Evolutionary conservation across 2,797 vertebrate species (phyloP).

Genomic region (Rhodeus uyekii): DNA sequence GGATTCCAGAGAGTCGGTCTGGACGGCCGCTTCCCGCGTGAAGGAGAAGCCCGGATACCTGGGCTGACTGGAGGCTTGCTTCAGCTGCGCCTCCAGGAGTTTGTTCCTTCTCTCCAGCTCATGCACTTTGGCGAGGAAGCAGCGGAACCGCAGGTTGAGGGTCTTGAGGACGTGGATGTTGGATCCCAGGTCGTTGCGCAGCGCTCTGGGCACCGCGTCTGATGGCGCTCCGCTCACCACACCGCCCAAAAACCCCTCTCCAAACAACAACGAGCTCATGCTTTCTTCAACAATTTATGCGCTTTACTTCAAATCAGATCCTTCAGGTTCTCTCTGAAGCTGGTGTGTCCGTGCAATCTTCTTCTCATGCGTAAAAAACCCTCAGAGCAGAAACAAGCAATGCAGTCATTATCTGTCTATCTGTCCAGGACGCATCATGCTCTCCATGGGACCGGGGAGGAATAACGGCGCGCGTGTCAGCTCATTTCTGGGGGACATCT

Average conservation of each 20-base stretch:
- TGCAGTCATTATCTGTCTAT: conserved; percentile 56
- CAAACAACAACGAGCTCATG: conserved; percentile 85
- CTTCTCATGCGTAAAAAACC: background rate
- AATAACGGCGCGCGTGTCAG: conserved; percentile 64
- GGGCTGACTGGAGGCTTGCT: conserved; percentile 76
- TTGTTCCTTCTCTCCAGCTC: conserved; percentile 94
- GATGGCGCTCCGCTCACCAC: conserved; percentile 48
- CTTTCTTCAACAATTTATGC: conserved; percentile 36
- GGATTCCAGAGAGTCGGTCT: conserved; percentile 83
- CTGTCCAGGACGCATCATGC: conserved; percentile 49
- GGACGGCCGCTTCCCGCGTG: conserved; percentile 85
- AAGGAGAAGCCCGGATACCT: conserved; percentile 78
- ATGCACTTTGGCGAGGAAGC: conserved; percentile 96
- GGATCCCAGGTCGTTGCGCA: conserved; percentile 94
- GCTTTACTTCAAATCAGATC: background rate
- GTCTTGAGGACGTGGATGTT: conserved; percentile 96
- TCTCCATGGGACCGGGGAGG: conserved; percentile 28
- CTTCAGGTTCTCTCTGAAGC: conserved; percentile 49
- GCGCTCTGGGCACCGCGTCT: conserved; percentile 79
- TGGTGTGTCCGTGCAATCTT: conserved; percentile 50
- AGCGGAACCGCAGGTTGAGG: conserved; percentile 94
- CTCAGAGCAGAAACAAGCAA: conserved; percentile 59
- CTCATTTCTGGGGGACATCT: conserved; percentile 68
- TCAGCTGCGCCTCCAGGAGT: conserved; percentile 90
- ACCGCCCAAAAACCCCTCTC: conserved; percentile 73